A percentile compares a stretch with the other conserved stretches of the same genome.
Conservation (phyloP, 2,797 vertebrate genomes). For the Anguilla marmorata region DNA sequence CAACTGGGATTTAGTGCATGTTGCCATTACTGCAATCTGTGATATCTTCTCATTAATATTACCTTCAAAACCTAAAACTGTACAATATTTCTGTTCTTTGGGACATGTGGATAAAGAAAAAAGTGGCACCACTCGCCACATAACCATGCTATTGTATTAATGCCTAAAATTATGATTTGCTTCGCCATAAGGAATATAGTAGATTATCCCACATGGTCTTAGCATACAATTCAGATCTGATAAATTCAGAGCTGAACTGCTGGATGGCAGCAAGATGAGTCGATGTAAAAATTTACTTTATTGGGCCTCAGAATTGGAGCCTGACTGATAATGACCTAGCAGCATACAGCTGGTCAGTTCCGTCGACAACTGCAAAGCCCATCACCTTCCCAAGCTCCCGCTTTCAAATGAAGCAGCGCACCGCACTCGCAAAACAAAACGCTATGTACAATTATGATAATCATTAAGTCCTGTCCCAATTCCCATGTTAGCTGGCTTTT, state of each 20-base stretch:
- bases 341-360: slow-evolving; percentile 33
- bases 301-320: slow-evolving; percentile 77
- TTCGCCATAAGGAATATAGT: slow-evolving; percentile 76
- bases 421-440: slow-evolving; percentile 70
- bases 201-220: slow-evolving; percentile 70
- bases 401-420: slow-evolving; percentile 63
- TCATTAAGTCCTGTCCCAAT: slow-evolving; percentile 73
- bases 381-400: slow-evolving; percentile 68
- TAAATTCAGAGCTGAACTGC: slow-evolving; percentile 75
- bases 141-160: slow-evolving; percentile 78
- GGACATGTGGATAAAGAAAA: slow-evolving; percentile 82
- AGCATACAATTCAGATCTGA: slow-evolving; percentile 77
- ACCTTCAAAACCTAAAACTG: slow-evolving; percentile 80
- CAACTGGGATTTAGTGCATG: slow-evolving; percentile 81
- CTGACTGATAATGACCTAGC: slow-evolving; percentile 38
- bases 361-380: slow-evolving; percentile 73
- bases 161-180: slow-evolving; percentile 78
- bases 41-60: slow-evolving; percentile 72
- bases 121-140: slow-evolving; percentile 74
- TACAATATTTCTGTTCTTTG: slow-evolving; percentile 83
- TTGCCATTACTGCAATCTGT: slow-evolving; percentile 85
- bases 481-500: slow-evolving; percentile 55
- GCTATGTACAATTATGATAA: slow-evolving; percentile 78
- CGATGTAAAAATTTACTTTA: slow-evolving; percentile 64
- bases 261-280: slow-evolving; percentile 62